phyloP scores from a whole-genome alignment of 2,113 vertebrate species.

The Pseudonaja textilis region DNA sequence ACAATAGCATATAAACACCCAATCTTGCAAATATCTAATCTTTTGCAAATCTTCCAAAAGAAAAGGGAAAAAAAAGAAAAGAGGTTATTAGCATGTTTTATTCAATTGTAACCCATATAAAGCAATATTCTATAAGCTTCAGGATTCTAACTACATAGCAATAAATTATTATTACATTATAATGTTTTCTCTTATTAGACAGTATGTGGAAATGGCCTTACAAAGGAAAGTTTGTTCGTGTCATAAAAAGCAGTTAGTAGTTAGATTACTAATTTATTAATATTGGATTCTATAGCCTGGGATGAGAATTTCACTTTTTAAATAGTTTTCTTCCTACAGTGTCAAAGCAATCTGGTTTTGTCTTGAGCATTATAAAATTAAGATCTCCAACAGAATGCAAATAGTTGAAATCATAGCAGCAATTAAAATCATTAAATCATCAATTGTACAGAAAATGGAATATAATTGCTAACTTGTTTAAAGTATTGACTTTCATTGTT shows the following conservation, averaged over 20 bases:
- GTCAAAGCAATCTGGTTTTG: background rate
- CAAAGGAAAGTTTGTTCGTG: background rate
- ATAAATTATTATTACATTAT: background rate
- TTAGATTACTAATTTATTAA: background rate
- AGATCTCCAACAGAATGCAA: background rate
- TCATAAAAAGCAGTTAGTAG: background rate
- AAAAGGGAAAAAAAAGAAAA: background rate
- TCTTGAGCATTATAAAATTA: background rate
- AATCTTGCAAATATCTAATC: background rate
- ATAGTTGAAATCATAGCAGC: background rate
- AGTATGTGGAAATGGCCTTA: background rate
- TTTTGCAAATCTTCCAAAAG: background rate
- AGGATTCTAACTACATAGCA: background rate
- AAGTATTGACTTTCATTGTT: background rate
- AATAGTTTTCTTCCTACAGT: background rate
- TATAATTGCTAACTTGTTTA: background rate
- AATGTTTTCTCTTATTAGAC: background rate
- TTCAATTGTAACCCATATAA: background rate
- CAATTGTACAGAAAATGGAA: background rate
- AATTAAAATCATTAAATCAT: background rate
- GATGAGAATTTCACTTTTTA: background rate
- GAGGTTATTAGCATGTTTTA: background rate
- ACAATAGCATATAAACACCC: background rate
- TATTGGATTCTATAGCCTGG: background rate
- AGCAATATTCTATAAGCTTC: background rate